Percentiles rank a stretch among this genome's conserved stretches.
Evolutionary conservation across 2,888 invertebrate genomes (phyloP).

Genomic region (Lasioglossum morio): DNA sequence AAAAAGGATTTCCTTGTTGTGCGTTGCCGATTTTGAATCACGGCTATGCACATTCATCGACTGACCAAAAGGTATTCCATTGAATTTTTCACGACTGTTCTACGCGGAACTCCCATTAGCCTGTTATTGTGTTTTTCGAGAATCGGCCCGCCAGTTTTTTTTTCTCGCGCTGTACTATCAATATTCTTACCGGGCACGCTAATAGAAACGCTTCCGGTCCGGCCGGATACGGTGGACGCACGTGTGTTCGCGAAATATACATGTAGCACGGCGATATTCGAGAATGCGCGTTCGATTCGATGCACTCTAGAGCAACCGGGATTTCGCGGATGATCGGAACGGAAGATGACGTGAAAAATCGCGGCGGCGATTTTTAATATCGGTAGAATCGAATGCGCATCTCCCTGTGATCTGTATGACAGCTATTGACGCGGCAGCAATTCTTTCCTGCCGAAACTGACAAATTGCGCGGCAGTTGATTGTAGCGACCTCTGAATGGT

Average conservation of each 20-base stretch:
- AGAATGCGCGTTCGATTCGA: conserved; percentile 4
- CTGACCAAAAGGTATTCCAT: conserved; percentile 21
- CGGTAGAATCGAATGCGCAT: not conserved
- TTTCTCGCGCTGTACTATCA: not conserved
- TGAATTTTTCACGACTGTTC: conserved; percentile 32
- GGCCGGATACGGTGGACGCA: not conserved
- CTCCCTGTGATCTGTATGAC: not conserved
- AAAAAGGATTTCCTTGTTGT: not conserved
- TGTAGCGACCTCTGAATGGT: not conserved
- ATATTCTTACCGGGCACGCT: not conserved
- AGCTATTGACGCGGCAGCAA: not conserved
- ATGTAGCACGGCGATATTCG: not conserved
- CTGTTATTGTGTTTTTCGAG: conserved; percentile 42
- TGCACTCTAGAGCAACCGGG: conserved; percentile 19
- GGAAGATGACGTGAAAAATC: conserved; percentile 22
- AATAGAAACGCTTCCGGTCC: not conserved
- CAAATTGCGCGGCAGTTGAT: not conserved
- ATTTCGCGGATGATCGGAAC: conserved; percentile 12
- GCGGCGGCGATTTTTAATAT: conserved; percentile 16
- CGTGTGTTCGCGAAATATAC: conserved; percentile 26
- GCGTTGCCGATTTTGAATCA: not conserved
- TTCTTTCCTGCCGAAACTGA: not conserved
- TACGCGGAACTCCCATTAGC: conserved; percentile 38
- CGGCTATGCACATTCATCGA: not conserved
- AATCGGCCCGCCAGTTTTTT: conserved; percentile 18